phyloP scores from a whole-genome alignment of 2,113 vertebrate genomes.

The Scomber japonicus region DNA sequence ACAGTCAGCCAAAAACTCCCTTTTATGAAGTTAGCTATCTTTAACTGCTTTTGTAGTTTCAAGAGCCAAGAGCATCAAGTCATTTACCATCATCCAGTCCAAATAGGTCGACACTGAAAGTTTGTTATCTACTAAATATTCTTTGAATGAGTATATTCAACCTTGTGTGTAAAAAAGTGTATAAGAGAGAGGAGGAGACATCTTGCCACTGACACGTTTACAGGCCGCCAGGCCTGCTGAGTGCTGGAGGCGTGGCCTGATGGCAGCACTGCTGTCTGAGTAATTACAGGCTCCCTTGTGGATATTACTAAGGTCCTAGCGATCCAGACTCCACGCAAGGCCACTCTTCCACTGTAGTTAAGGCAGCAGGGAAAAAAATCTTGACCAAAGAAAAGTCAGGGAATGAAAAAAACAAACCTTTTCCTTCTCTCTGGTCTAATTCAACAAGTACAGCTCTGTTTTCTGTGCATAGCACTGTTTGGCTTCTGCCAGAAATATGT shows the following conservation, averaged over 20 bases:
- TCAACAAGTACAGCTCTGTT: constrained; percentile 68
- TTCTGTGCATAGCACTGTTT: constrained; percentile 52
- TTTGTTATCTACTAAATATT: constrained; percentile 25
- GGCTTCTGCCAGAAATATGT: constrained; percentile 70
- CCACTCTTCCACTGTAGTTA: constrained; percentile 75
- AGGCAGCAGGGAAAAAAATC: constrained; percentile 9
- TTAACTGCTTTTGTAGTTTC: constrained; percentile 3
- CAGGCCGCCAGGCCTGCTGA: constrained; percentile 69
- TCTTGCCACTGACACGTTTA: constrained; percentile 80
- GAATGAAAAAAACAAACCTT: constrained; percentile 51
- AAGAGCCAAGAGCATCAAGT: constrained; percentile 10
- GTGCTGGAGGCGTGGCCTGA: constrained; percentile 78
- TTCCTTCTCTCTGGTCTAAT: constrained; percentile 51
- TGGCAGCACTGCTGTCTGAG: constrained; percentile 85
- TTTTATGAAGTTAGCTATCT: too few species aligned
- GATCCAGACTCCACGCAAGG: constrained; percentile 72
- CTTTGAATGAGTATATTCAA: constrained; percentile 24
- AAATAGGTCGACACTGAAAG: constrained; percentile 13
- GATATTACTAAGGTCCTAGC: constrained; percentile 86
- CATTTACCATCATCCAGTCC: not conserved
- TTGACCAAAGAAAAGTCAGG: constrained; percentile 70
- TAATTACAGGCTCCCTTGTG: constrained; percentile 89
- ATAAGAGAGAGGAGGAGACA: constrained; percentile 52
- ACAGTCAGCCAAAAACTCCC: too few species aligned
- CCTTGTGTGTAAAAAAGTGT: constrained; percentile 35